Evolutionary conservation across 2,797 vertebrate species (phyloP).

Genomic region (Aeoliscus strigatus): DNA sequence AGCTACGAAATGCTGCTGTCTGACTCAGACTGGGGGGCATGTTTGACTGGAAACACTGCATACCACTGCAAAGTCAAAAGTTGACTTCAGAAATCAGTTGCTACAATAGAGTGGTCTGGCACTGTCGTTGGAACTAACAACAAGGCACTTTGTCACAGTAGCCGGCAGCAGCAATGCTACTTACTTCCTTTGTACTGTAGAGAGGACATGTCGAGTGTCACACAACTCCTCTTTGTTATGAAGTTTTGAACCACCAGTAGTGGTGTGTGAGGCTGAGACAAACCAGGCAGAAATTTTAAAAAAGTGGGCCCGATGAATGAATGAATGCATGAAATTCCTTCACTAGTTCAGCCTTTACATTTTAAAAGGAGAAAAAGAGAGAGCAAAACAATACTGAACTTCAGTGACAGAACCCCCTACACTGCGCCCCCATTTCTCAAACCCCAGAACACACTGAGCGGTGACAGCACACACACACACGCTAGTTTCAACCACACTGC

Average conservation of each 20-base stretch:
- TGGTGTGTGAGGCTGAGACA: too few species aligned
- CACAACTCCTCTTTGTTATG: too few species aligned
- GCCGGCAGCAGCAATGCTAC: too few species aligned
- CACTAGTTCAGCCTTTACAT: too few species aligned
- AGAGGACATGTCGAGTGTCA: too few species aligned
- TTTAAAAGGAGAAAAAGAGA: conserved; percentile 21
- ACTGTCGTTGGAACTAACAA: not conserved
- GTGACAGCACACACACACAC: conserved; percentile 6
- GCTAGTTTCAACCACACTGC: conserved; percentile 19
- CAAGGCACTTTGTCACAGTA: too few species aligned
- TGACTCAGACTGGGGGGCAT: conserved; percentile 17
- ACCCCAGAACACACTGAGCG: conserved; percentile 21
- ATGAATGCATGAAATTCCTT: too few species aligned
- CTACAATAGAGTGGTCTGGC: conserved; percentile 1
- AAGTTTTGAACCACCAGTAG: too few species aligned
- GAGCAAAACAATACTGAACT: conserved; percentile 18
- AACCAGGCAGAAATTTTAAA: too few species aligned
- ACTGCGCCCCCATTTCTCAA: conserved; percentile 47
- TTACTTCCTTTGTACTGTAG: too few species aligned
- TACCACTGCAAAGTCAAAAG: conserved; percentile 6
- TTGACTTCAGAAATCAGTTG: not conserved
- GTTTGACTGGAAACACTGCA: conserved; percentile 12
- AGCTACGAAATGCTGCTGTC: conserved; percentile 6
- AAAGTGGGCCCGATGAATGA: too few species aligned
- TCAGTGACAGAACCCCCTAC: conserved; percentile 30